Percentiles rank a stretch among this genome's conserved stretches.
phyloP scores from a whole-genome alignment of 2,797 vertebrate genomes.

The Yasuhikotakia modesta region DNA sequence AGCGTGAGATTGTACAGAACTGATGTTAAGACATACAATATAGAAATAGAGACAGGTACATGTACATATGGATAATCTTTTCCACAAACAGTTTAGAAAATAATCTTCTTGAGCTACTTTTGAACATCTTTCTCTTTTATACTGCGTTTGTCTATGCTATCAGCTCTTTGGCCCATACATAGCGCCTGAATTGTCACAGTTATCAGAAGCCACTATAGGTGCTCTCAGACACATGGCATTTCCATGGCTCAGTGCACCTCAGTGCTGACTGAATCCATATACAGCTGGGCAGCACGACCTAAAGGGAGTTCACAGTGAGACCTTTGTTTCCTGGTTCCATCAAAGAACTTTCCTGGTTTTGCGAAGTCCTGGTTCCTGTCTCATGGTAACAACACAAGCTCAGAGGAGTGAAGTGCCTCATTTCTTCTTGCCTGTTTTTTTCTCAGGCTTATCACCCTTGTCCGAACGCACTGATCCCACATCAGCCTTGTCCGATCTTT shows the following conservation, averaged over 20 bases:
- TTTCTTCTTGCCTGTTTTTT: constrained; percentile 81
- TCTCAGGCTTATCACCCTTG: constrained; percentile 65
- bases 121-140: constrained; percentile 68
- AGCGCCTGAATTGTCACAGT: constrained; percentile 59
- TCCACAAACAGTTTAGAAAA: constrained; percentile 69
- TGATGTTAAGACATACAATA: constrained; percentile 53
- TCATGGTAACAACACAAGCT: constrained; percentile 33
- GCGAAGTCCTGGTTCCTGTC: constrained; percentile 50
- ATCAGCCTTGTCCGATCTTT: constrained; percentile 74
- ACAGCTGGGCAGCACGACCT: constrained; percentile 39
- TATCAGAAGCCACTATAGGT: constrained; percentile 60
- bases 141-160: constrained; percentile 56
- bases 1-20: constrained; percentile 53
- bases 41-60: constrained; percentile 60
- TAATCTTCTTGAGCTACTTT: constrained; percentile 74
- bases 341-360: constrained; percentile 53
- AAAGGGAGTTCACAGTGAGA: constrained; percentile 49
- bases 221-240: constrained; percentile 33
- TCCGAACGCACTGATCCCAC: constrained; percentile 81
- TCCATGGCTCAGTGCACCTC: constrained; percentile 52
- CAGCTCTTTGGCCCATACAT: constrained; percentile 50
- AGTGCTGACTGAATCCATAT: constrained; percentile 36
- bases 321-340: constrained; percentile 60
- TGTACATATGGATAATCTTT: constrained; percentile 50
- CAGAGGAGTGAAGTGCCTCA: constrained; percentile 66